Base-by-base conservation (phyloP, 1,140 invertebrate genomes). In the Caenorhabditis brenneri region DNA sequence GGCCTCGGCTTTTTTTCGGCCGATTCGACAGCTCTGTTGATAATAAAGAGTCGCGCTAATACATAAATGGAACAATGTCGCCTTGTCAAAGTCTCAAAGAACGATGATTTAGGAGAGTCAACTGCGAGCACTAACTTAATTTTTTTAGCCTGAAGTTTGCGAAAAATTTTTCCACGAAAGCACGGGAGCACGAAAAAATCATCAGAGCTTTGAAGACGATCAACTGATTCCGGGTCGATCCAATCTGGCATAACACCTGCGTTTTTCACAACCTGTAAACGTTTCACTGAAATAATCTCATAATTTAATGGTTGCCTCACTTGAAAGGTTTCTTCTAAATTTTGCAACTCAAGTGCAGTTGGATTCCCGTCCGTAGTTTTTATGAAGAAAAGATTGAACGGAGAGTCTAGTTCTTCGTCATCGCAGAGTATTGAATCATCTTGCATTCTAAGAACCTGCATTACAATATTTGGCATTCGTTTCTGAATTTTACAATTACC, bases 131-230 rank as follows among this genome's bases (percentile, higher is more conserved):
- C 53, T 9, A 29, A 82, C 81, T 82, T 82, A 3, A 42, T 10
- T 36, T 82, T 69, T 16, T 12, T 27, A 6, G 19, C 60, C 31
- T 69, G 46, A 15, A 82, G 31, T 46, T 49, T 27, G 22, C 29
- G 55, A 51, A 82, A 82, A 48, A 82, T 12, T 19, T 74, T 46
- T n/a, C 81, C 81, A 3, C 60, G 36, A 19, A 82, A 82, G 24
- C 36, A 46, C 12, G 81, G 81, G 1, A 69, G 7, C 10, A 82
- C 46, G 51, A 69, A 82, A n/a, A 82, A 82, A 49, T 82, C 46
- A 31, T 49, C 39, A 6, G 36, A 42, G 10, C 3, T 19, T 16
- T 53, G 33, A 39, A 81, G 15, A 22, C 22, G n/a, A 16, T 65
- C 60, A n/a, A 48, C 12, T 19, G 22, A n/a, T 19, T 74, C 58